Evolutionary conservation across 2,797 vertebrate species (phyloP).

Genomic region (Heterohyrax brucei): DNA sequence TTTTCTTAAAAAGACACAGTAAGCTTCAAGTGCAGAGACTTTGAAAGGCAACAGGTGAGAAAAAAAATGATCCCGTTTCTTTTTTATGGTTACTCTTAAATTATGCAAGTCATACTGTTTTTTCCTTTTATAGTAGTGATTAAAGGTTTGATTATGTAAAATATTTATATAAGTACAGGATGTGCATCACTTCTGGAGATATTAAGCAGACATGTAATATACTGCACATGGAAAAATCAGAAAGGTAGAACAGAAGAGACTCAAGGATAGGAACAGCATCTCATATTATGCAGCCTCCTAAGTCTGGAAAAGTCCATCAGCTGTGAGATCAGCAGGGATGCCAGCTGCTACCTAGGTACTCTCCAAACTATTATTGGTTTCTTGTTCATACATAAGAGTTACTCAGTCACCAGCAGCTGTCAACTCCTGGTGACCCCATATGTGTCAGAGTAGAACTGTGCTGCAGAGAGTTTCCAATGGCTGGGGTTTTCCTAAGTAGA

Average conservation of each 20-base stretch:
- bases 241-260: not conserved
- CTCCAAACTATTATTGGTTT: not conserved
- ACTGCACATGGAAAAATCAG: not conserved
- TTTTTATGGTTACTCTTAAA: not conserved
- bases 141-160: not conserved
- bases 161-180: not conserved
- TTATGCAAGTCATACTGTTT: not conserved
- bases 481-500: not conserved
- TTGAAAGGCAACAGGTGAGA: not conserved
- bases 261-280: not conserved
- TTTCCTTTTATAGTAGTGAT: not conserved
- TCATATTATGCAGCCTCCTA: not conserved
- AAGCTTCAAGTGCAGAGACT: not conserved
- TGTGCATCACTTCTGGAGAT: conserved; percentile 24
- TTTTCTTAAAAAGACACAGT: not conserved
- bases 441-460: not conserved
- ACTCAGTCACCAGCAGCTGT: not conserved
- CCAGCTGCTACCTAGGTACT: not conserved
- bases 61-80: not conserved
- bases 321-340: not conserved
- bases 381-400: not conserved
- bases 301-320: not conserved
- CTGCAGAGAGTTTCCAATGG: not conserved
- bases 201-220: not conserved
- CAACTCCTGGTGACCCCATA: not conserved